These are phyloP conservation scores for Ophonus ardosiacus DNA, from an alignment of 2,888 invertebrate genomes.

Conservation along the genomic window DNA sequence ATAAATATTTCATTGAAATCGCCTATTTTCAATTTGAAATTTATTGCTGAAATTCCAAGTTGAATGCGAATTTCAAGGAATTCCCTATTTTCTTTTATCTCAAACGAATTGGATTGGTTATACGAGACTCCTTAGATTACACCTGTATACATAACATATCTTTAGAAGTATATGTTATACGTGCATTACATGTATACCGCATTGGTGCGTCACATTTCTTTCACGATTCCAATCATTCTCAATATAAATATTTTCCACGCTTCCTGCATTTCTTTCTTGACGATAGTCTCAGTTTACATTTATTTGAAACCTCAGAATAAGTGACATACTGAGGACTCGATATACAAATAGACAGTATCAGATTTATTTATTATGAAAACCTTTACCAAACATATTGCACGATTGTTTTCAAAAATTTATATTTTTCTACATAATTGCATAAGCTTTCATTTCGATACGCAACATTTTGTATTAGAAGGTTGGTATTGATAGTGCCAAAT, in stretches of 20 bases:
- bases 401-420: no score
- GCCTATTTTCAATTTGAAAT: conserved; percentile 51
- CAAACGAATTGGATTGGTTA: conserved; percentile 42
- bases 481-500: no score
- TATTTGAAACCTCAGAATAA: not conserved
- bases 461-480: no score
- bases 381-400: no score
- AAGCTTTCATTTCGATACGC: no score
- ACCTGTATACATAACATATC: not conserved
- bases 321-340: not conserved
- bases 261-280: conserved; percentile 5
- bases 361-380: no score
- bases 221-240: conserved; percentile 6
- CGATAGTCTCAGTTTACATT: not conserved
- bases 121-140: conserved; percentile 25
- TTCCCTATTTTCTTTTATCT: conserved; percentile 45
- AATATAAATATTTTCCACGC: conserved; percentile 22
- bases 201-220: not conserved
- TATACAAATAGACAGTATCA: not conserved
- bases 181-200: not conserved
- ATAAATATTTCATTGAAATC: conserved; percentile 55
- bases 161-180: not conserved
- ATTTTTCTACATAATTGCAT: no score
- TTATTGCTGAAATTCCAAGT: conserved; percentile 32
- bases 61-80: not conserved